Evolutionary conservation across 2,113 vertebrate genomes (phyloP).

Genomic region (Physeter macrocephalus): DNA sequence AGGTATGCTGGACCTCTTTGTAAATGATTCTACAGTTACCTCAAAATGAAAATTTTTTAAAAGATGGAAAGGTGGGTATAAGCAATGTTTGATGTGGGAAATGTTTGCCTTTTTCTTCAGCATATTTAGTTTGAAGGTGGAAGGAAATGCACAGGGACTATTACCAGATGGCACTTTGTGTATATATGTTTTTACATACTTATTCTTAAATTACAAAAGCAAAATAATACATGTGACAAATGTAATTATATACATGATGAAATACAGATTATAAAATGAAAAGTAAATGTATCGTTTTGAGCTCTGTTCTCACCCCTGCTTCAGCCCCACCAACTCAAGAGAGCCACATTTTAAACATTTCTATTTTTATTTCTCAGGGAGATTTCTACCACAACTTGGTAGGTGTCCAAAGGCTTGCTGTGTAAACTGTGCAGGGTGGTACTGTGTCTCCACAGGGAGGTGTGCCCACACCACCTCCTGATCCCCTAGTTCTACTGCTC

Average conservation of each 20-base stretch:
- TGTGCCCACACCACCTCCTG: not conserved
- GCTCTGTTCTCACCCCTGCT: not conserved
- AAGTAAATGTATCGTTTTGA: not conserved
- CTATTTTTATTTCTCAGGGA: not conserved
- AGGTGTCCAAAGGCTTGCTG: not conserved
- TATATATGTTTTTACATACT: not conserved
- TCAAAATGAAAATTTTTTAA: not conserved
- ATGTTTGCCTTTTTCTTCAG: not conserved
- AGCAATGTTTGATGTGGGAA: not conserved
- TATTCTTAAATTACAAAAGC: not conserved
- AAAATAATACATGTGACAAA: not conserved
- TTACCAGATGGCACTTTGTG: not conserved
- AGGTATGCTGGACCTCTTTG: not conserved
- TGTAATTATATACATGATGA: not conserved
- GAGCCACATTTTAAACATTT: not conserved
- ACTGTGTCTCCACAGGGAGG: rapidly evolving
- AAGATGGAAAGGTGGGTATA: not conserved
- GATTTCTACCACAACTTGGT: not conserved
- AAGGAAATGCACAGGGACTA: not conserved
- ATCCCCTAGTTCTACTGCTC: not conserved
- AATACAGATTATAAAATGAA: not conserved
- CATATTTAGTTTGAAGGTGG: not conserved
- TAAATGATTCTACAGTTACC: not conserved
- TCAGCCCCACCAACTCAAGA: too few species aligned
- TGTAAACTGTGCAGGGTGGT: not conserved